Base-by-base conservation (phyloP, 2,797 vertebrate genomes). In the Anableps anableps region DNA sequence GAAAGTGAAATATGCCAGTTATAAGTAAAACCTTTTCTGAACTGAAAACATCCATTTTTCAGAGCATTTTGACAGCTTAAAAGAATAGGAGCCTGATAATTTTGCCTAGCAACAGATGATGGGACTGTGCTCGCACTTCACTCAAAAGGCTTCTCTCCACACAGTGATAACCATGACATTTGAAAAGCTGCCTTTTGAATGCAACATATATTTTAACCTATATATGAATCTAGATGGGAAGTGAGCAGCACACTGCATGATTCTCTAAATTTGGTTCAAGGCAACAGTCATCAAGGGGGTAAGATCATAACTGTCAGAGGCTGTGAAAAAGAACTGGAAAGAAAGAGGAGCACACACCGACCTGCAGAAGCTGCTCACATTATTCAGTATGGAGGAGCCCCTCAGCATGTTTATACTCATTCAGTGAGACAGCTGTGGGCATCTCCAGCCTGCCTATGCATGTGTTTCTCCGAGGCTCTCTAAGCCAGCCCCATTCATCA, bases 331-430 rank as follows among this genome's bases (percentile, higher is more conserved):
- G 88, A 86, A 83, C 86, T 84, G 80, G 77, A 80, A 80, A 82
- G 79, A 91, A 90, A 88, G 92, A 83, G 81, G 85, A 89, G 89
- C 86, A 75, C 85, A 88, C 83, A 87, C 75, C 85, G 75, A 82
- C 84, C 88, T 81, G 88, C 48, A 72, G 87, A 91, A 84, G 90
- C 85, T 64, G 86, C 87, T 89, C 88, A 79, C 91, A 93, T 92
- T 92, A 92, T 92, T 93, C 89, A 89, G 90, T 83, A 92, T 84
- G 85, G 90, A 92, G 86, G 88, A 93, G 90, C 89, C 90, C 89
- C 92, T 95, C 93, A 91, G 90, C 89, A 92, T 96, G 94, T 95
- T 95, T 95, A 93, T 94, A 88, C 94, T 94, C 91, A 95, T 95
- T 93, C 93, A 88, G 91, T 58, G 80, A 93, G 94, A 96, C 95